Base-by-base conservation (phyloP, 2,888 invertebrate species). In the Chloromyia formosa region DNA sequence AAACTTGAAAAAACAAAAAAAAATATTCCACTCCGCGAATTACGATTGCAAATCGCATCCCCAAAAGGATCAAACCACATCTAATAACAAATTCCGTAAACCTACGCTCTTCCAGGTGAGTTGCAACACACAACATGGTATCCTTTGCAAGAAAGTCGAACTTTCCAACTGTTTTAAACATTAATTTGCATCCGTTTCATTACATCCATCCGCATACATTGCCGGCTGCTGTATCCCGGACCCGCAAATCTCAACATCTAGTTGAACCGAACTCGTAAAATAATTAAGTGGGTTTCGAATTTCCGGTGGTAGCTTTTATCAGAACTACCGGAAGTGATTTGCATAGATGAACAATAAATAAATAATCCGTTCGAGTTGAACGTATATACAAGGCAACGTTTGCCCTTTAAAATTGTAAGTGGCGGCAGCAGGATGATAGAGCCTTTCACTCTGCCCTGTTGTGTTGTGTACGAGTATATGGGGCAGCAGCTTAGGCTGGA, bases 281-380 rank as follows among this genome's bases (percentile, higher is more conserved):
- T 73, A 73, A 73, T 73, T 73, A 61, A 61, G 40, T 73, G 35
- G 45, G 73, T 56, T 61, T 53, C 27, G 62, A 73, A 73, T 58
- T 61, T 73, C 73, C 73, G 73, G 23, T 49, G 53, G 45, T 54
- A 58, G 72, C 72, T 73, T 75, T 75, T 73, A 75, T 75, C 73
- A 75, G 68, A 56, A 76, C 54, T 73, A 49, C 76, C 61, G 74
- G 74, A 74, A 76, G 74, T 68, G 73, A 76, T 76, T 76, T 76
- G 74, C 76, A 76, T 76, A 74, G 74, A 74, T 68, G 73, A 74
- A 74, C 72, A 74, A 71, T 76, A 76, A 76, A 76, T 76, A 73
- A 75, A 74, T 74, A 74, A 76, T 76, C 69, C 69, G 35, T 68
- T 35, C 56, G 53, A 62, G 64, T 64, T 71, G 42, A 75, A 62